A percentile compares a stretch with the other conserved stretches of the same genome.
These are phyloP conservation scores for Amiota communis DNA, from an alignment of 2,888 invertebrate genomes.

Conservation along the genomic window DNA sequence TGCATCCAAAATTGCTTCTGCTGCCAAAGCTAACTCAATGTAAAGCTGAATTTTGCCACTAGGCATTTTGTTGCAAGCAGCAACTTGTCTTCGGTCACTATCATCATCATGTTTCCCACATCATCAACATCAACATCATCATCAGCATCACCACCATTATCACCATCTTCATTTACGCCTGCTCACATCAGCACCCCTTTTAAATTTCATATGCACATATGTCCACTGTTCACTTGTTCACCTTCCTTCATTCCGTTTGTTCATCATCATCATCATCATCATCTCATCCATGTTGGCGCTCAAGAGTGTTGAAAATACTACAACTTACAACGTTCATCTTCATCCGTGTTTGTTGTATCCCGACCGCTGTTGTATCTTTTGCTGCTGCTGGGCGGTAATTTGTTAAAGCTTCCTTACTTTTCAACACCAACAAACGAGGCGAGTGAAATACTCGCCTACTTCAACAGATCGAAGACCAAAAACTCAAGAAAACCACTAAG, in stretches of 20 bases:
- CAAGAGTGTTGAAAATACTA: not conserved
- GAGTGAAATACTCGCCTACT: conserved; percentile 28
- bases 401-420: conserved; percentile 72
- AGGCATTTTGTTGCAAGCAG: conserved; percentile 42
- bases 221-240: too few relatives aligned
- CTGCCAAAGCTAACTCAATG: not conserved
- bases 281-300: too few relatives aligned
- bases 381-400: conserved; percentile 68
- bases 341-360: not conserved
- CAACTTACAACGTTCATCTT: not conserved
- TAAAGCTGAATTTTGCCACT: conserved; percentile 47
- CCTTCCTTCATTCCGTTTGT: too few relatives aligned
- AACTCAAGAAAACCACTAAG: not conserved
- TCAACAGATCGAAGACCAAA: not conserved
- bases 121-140: conserved; percentile 2
- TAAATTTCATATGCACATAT: too few relatives aligned
- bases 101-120: not conserved
- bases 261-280: not conserved
- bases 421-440: conserved; percentile 59
- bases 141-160: not conserved
- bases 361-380: conserved; percentile 3
- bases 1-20: too few relatives aligned
- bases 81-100: not conserved
- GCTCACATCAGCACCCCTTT: too few relatives aligned
- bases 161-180: too few relatives aligned